These are phyloP conservation scores for Corythaeola cristata DNA, from an alignment of 2,113 vertebrate species.

Conservation along the genomic window DNA sequence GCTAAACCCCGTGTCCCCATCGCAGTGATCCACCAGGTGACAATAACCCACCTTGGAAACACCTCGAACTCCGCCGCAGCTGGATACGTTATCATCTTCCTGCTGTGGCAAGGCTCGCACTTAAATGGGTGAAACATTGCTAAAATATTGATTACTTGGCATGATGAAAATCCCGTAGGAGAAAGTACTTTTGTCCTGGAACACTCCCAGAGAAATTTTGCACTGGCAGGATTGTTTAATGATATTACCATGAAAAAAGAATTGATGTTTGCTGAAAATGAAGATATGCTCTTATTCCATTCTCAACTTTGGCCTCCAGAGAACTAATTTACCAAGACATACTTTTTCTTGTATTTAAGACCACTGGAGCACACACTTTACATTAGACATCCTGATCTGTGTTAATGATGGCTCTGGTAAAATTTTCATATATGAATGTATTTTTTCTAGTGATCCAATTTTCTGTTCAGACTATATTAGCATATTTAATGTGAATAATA, in stretches of 20 bases:
- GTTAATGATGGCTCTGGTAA: neutral
- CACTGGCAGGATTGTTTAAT: conserved; percentile 28
- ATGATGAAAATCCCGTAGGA: neutral
- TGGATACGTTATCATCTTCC: neutral
- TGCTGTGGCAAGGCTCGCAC: neutral
- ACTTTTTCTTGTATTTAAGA: neutral
- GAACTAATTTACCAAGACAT: conserved; percentile 40
- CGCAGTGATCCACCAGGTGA: neutral
- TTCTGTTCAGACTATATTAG: neutral
- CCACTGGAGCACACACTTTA: conserved; percentile 5
- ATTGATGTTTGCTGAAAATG: conserved; percentile 54
- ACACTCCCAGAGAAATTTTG: neutral
- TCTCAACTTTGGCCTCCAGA: conserved; percentile 53
- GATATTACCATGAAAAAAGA: conserved; percentile 18
- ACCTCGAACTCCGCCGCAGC: neutral
- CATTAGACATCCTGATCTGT: conserved; percentile 19
- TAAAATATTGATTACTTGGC: conserved; percentile 31
- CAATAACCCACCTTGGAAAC: neutral
- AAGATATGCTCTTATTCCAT: conserved; percentile 43
- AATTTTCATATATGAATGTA: conserved; percentile 10
- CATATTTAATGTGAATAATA: conserved; percentile 7
- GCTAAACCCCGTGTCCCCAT: neutral
- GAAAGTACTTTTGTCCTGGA: conserved; percentile 10
- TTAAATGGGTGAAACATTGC: neutral
- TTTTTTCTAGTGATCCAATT: conserved; percentile 42